These are phyloP conservation scores for Hydrolagus colliei DNA, from an alignment of 2,797 vertebrate species.

Conservation along the genomic window DNA sequence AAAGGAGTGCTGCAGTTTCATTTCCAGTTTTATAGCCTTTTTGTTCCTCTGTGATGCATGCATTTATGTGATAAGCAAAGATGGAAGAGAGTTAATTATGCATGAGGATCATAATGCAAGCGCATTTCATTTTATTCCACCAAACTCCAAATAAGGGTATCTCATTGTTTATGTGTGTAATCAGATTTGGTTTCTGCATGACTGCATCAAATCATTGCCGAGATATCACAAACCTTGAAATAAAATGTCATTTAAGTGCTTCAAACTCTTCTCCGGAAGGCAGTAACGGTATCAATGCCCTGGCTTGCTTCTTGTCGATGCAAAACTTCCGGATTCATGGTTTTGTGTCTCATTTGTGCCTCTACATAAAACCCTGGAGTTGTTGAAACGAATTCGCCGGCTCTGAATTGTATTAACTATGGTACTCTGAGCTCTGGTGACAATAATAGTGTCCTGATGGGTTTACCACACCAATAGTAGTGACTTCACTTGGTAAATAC, in stretches of 20 bases:
- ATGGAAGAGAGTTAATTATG: neutral
- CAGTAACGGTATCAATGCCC: neutral
- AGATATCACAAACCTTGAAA: slow-evolving; percentile 16
- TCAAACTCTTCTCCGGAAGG: neutral
- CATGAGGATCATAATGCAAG: neutral
- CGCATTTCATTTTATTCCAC: neutral
- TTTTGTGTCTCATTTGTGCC: too few species aligned
- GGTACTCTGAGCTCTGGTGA: too few species aligned
- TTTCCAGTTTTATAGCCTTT: neutral
- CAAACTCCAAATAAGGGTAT: neutral
- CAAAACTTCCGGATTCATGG: neutral
- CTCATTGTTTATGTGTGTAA: neutral
- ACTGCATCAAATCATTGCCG: neutral
- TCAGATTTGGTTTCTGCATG: neutral
- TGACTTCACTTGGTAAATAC: too few species aligned
- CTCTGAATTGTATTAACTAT: too few species aligned
- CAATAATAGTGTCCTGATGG: too few species aligned
- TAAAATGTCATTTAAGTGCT: neutral
- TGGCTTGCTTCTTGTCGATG: neutral
- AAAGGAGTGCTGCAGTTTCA: neutral
- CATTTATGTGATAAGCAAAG: neutral
- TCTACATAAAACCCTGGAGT: neutral
- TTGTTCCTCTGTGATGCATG: neutral
- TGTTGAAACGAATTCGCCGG: too few species aligned
- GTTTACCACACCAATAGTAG: too few species aligned